Evolutionary conservation across 37 sponge, comb jelly and placozoan species (phyloP).

Genomic region (Petrosia ficiformis): DNA sequence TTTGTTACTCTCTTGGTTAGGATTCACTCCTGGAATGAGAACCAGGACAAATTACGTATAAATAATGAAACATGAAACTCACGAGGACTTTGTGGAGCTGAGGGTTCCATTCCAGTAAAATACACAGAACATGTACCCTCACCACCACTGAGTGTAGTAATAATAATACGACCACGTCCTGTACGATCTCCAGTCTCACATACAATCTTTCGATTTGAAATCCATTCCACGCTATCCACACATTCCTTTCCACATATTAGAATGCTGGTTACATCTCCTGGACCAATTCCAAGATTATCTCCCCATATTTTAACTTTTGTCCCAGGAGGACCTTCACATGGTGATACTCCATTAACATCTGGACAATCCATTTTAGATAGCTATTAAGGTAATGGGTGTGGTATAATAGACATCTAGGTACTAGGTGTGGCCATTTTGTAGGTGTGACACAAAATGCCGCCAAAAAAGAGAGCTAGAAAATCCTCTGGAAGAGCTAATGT

Average conservation of each 20-base stretch:
- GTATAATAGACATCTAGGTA: neutral
- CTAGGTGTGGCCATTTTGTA: too few species aligned
- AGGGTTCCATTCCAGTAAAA: slow-evolving; percentile 46
- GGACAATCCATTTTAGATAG: slow-evolving; percentile 18
- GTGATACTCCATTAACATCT: slow-evolving; percentile 87
- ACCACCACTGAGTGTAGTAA: slow-evolving; percentile 80
- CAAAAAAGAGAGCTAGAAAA: too few species aligned
- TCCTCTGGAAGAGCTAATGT: too few species aligned
- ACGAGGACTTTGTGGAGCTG: neutral
- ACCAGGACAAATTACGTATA: too few species aligned
- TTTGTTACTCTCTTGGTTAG: slow-evolving; percentile 38
- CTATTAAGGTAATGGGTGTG: neutral
- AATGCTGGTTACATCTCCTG: slow-evolving; percentile 65
- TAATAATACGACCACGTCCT: slow-evolving; percentile 74
- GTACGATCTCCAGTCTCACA: slow-evolving; percentile 53
- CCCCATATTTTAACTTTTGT: slow-evolving; percentile 89
- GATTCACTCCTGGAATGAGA: slow-evolving; percentile 17
- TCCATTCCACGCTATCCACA: slow-evolving; percentile 59
- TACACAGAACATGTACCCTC: slow-evolving; percentile 77
- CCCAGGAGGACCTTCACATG: slow-evolving; percentile 80
- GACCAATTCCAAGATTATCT: slow-evolving; percentile 73
- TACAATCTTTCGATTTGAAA: slow-evolving; percentile 64
- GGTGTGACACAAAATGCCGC: slow-evolving; percentile 14
- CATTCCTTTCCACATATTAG: slow-evolving; percentile 70
- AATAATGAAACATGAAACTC: too few species aligned